These are phyloP conservation scores for Lethrus apterus DNA, from an alignment of 1,140 invertebrate species.

Conservation along the genomic window DNA sequence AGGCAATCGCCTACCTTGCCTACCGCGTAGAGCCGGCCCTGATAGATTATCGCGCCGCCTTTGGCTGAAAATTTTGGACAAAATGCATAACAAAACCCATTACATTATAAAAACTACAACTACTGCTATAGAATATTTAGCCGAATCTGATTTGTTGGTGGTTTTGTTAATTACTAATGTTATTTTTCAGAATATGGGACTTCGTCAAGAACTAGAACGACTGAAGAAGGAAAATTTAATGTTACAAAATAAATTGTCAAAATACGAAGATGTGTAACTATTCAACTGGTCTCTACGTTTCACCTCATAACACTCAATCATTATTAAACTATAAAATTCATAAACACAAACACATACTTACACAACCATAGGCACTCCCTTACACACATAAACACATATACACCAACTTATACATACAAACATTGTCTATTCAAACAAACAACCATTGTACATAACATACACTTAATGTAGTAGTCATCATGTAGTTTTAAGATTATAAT, in stretches of 20 bases:
- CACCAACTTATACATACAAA: background rate
- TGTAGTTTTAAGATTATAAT: constrained; percentile 37
- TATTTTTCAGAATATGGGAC: constrained; percentile 72
- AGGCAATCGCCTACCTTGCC: too few relatives aligned
- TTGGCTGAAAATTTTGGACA: too few relatives aligned
- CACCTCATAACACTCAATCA: constrained; percentile 14
- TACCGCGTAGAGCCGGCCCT: too few relatives aligned
- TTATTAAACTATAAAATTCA: background rate
- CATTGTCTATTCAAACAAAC: constrained; percentile 20
- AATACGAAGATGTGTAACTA: constrained; percentile 73
- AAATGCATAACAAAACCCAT: too few relatives aligned
- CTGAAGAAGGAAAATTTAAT: constrained; percentile 86
- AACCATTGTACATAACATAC: constrained; percentile 41
- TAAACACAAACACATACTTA: background rate
- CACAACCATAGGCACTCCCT: background rate
- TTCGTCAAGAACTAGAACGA: constrained; percentile 78
- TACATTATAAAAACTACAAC: too few relatives aligned
- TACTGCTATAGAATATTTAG: too few relatives aligned
- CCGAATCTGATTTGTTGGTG: too few relatives aligned
- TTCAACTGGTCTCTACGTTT: constrained; percentile 14
- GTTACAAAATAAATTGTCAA: constrained; percentile 76
- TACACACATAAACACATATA: background rate
- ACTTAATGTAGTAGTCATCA: constrained; percentile 40
- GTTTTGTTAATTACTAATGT: too few relatives aligned
- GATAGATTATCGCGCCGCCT: too few relatives aligned